phyloP scores from a whole-genome alignment of 2,113 vertebrate genomes.

The Mustela nigripes region DNA sequence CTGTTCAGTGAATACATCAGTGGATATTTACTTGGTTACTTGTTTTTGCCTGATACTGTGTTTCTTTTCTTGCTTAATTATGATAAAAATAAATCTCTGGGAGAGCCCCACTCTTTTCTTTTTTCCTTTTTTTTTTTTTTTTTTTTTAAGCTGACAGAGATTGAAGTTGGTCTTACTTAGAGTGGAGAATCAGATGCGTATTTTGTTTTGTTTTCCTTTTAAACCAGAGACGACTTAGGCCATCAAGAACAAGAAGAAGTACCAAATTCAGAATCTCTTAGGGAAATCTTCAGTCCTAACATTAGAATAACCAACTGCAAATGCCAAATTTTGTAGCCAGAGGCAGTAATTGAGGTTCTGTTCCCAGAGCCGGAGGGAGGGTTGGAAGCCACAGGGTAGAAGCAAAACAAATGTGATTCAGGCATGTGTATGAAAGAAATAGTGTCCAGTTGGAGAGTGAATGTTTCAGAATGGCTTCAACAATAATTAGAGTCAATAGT shows the following conservation, averaged over 20 bases:
- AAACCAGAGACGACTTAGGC: not conserved
- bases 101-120: not conserved
- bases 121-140: not conserved
- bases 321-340: not conserved
- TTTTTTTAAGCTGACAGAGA: not conserved
- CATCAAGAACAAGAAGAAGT: not conserved
- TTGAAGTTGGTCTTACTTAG: not conserved
- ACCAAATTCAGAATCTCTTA: not conserved
- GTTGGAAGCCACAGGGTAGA: not conserved
- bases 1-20: not conserved
- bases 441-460: not conserved
- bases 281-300: not conserved
- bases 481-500: not conserved
- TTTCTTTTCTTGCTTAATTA: slow-evolving; percentile 26
- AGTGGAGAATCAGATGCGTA: not conserved
- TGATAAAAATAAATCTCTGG: not conserved
- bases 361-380: not conserved
- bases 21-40: not conserved
- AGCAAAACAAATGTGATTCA: not conserved
- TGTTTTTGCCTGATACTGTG: not conserved
- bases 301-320: not conserved
- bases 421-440: not conserved
- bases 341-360: not conserved
- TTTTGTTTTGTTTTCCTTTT: slow-evolving; percentile 41
- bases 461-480: not conserved